These are phyloP conservation scores for Eupsilia transversa DNA, from an alignment of 2,888 invertebrate genomes.

Conservation along the genomic window DNA sequence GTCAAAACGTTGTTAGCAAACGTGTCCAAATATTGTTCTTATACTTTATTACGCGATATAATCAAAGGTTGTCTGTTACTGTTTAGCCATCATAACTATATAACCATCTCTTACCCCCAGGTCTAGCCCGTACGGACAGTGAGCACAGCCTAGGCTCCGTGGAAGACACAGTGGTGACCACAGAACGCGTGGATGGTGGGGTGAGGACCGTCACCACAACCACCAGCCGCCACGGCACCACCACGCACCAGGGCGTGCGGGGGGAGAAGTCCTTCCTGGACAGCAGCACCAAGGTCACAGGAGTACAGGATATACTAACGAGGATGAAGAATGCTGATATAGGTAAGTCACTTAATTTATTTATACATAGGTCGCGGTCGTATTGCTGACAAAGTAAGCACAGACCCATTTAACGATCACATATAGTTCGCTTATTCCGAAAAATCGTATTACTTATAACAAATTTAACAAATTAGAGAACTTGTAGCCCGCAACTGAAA, in stretches of 20 bases:
- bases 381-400: too few relatives aligned
- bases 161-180: conserved; percentile 78
- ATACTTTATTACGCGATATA: neutral
- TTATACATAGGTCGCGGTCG: neutral
- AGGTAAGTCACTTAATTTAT: conserved; percentile 80
- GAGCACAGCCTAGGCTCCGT: conserved; percentile 84
- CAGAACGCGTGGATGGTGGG: conserved; percentile 73
- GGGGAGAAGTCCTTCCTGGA: conserved; percentile 92
- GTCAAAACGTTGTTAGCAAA: neutral
- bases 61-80: neutral
- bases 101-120: conserved; percentile 64
- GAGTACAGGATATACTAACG: conserved; percentile 94
- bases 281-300: conserved; percentile 93
- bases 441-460: too few relatives aligned
- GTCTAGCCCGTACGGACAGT: conserved; percentile 83
- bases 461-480: too few relatives aligned
- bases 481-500: neutral
- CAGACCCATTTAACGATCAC: neutral
- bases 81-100: neutral
- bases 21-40: neutral
- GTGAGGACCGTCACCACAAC: conserved; percentile 75
- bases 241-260: conserved; percentile 50
- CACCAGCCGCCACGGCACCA: conserved; percentile 63
- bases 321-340: conserved; percentile 95
- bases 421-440: neutral